A percentile compares a stretch with the other conserved stretches of the same genome.
phyloP scores from a whole-genome alignment of 2,888 invertebrate genomes.

The Lucinisca nassula region DNA sequence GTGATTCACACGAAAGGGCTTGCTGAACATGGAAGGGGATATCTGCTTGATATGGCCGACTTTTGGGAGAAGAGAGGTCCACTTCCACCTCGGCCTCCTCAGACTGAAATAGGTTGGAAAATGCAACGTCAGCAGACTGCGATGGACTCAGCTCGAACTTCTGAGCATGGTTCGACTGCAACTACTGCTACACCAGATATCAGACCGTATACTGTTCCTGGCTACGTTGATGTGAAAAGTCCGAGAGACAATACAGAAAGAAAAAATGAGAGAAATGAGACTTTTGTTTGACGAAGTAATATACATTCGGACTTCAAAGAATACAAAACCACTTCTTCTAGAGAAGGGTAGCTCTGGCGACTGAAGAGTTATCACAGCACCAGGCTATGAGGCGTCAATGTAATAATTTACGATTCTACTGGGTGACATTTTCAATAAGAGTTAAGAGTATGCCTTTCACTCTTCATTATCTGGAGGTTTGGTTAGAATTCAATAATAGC shows the following conservation, averaged over 20 bases:
- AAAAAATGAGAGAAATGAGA: neutral
- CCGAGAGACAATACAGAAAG: neutral
- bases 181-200: slow-evolving; percentile 43
- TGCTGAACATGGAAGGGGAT: slow-evolving; percentile 70
- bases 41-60: slow-evolving; percentile 70
- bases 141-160: slow-evolving; percentile 20
- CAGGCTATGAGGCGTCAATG: too few relatives aligned
- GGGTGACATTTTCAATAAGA: too few relatives aligned
- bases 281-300: neutral
- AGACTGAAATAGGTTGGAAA: slow-evolving; percentile 70
- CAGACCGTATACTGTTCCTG: slow-evolving; percentile 22
- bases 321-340: too few relatives aligned
- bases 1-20: slow-evolving; percentile 57
- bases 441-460: too few relatives aligned
- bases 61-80: slow-evolving; percentile 74
- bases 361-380: too few relatives aligned
- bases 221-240: slow-evolving; percentile 22
- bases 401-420: too few relatives aligned
- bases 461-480: too few relatives aligned
- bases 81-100: slow-evolving; percentile 72
- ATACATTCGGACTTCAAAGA: too few relatives aligned
- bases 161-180: slow-evolving; percentile 24
- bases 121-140: slow-evolving; percentile 63
- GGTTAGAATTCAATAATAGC: too few relatives aligned
- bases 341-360: too few relatives aligned